phyloP scores from a whole-genome alignment of 2,113 vertebrate species.

The Crotalus tigris region DNA sequence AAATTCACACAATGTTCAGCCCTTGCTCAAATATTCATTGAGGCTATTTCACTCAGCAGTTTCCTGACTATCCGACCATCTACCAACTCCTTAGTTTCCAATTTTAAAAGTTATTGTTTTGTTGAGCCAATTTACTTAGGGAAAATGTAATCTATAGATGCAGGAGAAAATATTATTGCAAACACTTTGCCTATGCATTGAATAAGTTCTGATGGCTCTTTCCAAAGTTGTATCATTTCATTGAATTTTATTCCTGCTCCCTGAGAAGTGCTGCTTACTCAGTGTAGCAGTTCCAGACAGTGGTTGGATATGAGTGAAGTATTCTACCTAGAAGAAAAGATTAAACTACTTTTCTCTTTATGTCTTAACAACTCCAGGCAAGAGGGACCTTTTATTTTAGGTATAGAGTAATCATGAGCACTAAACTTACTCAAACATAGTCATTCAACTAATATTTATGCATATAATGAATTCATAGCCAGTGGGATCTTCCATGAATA shows the following conservation, averaged over 20 bases:
- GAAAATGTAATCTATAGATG: neutral
- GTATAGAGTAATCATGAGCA: conserved; percentile 32
- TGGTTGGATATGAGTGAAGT: neutral
- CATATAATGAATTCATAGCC: conserved; percentile 26
- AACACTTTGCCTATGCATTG: neutral
- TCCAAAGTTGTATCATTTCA: neutral
- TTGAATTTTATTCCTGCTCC: neutral
- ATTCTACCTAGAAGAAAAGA: neutral
- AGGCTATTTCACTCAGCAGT: neutral
- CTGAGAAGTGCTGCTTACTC: neutral
- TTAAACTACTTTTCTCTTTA: neutral
- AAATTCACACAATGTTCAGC: neutral
- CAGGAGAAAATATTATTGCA: neutral
- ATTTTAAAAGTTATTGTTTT: neutral
- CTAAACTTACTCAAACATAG: conserved; percentile 20
- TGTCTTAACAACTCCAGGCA: neutral
- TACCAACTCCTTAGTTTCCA: neutral
- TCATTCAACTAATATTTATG: conserved; percentile 18
- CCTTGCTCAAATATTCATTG: neutral
- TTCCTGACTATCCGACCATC: neutral
- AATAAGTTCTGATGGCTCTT: neutral
- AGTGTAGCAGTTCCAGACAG: neutral
- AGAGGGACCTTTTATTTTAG: neutral
- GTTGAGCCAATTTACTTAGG: neutral
- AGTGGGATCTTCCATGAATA: conserved; percentile 26